Evolutionary conservation across 1,140 invertebrate genomes (phyloP), one percentile per base, ranked within the genome.

Genomic region (Rhyzopertha dominica): DNA sequence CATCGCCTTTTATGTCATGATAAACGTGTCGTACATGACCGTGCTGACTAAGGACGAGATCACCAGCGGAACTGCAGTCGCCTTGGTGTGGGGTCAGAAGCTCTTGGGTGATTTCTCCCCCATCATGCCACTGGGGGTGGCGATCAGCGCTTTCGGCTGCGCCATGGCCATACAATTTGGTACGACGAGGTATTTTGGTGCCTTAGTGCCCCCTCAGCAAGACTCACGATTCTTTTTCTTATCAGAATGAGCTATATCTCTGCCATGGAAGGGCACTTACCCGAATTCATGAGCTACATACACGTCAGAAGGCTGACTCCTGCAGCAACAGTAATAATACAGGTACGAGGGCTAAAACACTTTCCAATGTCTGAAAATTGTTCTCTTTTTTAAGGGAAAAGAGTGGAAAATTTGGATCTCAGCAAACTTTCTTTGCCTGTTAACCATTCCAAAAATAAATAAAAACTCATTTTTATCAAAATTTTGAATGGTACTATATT

Each of bases 21-120:
- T 94, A 76, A 97, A 97, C 64, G 73, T 96, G 1, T 85, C 92
- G 17, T 95, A 97, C 65, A 88, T 96, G 77, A 83, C 92, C 1
- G 91, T 85, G 1, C 70, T 97, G 40, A 82, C 77, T 4, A 79
- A 82, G 2, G 70, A 77, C 0, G 91, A 95, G 65, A 86, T 97
- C 73, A 72, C 85, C 0, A 70, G 70, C 9, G 81, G 86, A 0
- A 75, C 81, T 19, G 93, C 93, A 0, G 93, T 96, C 0, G 94
- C 92, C 12, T 87, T 96, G 22, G 65, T 74, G 1, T 86, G 85
- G 66, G 84, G 81, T 0, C 71, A 78, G 13, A 63, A 71, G 32
- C 76, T 81, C 1, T 54, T 88, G 0, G 77, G 78, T 0, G 66
- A 68, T 0, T 70, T 76, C 26, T 68, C 70, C 25, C 80, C 82